Base-by-base conservation (phyloP, 2,888 invertebrate genomes). In the Apotomis capreana region DNA sequence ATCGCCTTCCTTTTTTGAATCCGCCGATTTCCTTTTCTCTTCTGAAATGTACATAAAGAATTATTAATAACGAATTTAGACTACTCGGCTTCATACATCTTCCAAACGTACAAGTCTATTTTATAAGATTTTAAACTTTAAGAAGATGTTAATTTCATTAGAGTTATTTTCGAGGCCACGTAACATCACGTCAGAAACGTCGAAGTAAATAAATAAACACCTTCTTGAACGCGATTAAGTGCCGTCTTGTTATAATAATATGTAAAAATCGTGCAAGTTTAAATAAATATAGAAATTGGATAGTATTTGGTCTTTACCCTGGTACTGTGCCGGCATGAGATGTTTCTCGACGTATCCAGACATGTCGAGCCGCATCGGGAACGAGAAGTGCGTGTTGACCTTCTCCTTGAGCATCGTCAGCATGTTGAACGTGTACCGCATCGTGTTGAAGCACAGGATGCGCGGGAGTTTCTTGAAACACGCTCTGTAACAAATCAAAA, bases 401-500 rank as follows among this genome's bases (percentile, higher is more conserved):
- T 99, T 99, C 87, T 99, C 99, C 84, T 98, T 98, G 74, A 98
- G 94, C 98, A 99, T 98, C 0, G 99, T 99, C 49, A 98, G 95
- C 98, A 99, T 98, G 89, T 99, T 99, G 91, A 99, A 99, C 0
- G 98, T 98, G 83, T 99, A 99, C 44, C 99, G 95, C 98, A 99
- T 98, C 0, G 98, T 99, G 89, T 99, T 99, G 88, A 99, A 98
- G 86, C 98, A 98, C 37, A 99, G 92, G 75, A 99, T 98, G 76
- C 97, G 96, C 0, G 99, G 99, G 40, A 99, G 93, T 83, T 97
- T 97, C 87, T 98, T 98, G 87, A 99, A 98, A 86, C 98, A 98
- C 0, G 98, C 98, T 76, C 97, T 96, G 88, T 12, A 81, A 80
- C 74, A 78, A 70, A 76, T 49, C 49, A 2, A 49, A 5, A 58